Evolutionary conservation across 2,797 vertebrate species (phyloP), one percentile per base, ranked within the genome.

Genomic region (Sebastes itinus): DNA sequence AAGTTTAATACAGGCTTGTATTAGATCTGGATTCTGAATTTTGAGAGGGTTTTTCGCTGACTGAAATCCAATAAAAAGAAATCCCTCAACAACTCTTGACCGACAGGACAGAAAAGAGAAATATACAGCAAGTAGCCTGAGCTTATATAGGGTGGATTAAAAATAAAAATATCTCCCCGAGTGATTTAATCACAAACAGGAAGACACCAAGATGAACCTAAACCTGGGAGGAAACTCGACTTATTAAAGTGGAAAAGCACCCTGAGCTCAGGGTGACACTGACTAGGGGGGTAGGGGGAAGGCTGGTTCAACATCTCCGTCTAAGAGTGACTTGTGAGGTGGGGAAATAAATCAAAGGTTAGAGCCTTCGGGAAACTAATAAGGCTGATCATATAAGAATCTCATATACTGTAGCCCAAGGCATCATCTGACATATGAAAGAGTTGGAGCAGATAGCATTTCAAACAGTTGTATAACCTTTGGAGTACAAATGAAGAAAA

Each of bases 131-230:
- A 66, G 56, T 69, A 73, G 70, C 65, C 72, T 18, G 22, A 75
- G 61, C 4, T 82, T 89, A 84, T 90, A 88, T 74, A 75, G 32
- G 60, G 27, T 68, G 75, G 83, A 93, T 91, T 91, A 90, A 88
- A 91, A 91, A 90, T 85, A 88, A 90, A 92, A 92, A 85, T 56
- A 89, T 89, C 80, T 92, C 88, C 87, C 68, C 66, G 3, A 87
- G 87, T 89, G 86, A 87, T 93, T 91, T 89, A 82, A 92, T 91
- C 86, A 86, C 83, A 88, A 92, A 81, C 62, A 91, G 80, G 81
- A 86, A 52, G 75, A 81, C 60, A 72, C 65, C 22, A 38, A 85
- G 66, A 83, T 89, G 77, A 91, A 93, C 85, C 79, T 74, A 75
- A 90, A 89, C 75, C 87, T 91, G 73, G 72, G 68, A 88, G 86